These are phyloP conservation scores for Calliopsis andreniformis DNA, from an alignment of 1,140 invertebrate genomes.

Conservation along the genomic window DNA sequence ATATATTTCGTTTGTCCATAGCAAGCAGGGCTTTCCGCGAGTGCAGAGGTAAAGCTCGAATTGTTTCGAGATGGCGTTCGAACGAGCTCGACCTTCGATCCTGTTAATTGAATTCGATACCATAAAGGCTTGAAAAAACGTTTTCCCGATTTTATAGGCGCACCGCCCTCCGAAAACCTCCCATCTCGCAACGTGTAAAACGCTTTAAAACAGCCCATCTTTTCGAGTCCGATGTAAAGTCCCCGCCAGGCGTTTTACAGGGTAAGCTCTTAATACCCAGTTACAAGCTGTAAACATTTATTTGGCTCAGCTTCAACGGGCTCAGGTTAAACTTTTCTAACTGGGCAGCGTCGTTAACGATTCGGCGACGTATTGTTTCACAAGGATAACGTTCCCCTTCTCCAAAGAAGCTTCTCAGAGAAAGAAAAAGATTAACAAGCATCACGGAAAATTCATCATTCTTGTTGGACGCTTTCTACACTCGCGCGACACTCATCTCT, in stretches of 20 bases:
- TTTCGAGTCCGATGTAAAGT: no score
- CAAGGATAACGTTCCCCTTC: background rate
- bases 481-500: background rate
- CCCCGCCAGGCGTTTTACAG: background rate
- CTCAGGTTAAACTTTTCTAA: background rate
- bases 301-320: constrained; percentile 4
- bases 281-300: constrained; percentile 10
- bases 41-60: no score
- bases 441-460: background rate
- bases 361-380: background rate
- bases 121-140: background rate
- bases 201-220: no score
- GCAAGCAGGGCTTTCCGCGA: no score
- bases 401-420: background rate
- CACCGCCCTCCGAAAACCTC: no score
- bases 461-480: background rate
- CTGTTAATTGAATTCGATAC: background rate
- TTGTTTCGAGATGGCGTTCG: background rate
- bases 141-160: background rate
- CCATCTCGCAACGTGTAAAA: no score
- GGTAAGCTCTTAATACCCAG: background rate
- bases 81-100: background rate
- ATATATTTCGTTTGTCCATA: no score
- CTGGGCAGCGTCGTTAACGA: background rate
- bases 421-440: no score